Base-by-base conservation (phyloP, 2,888 invertebrate species). In the Melinaea menophilus region DNA sequence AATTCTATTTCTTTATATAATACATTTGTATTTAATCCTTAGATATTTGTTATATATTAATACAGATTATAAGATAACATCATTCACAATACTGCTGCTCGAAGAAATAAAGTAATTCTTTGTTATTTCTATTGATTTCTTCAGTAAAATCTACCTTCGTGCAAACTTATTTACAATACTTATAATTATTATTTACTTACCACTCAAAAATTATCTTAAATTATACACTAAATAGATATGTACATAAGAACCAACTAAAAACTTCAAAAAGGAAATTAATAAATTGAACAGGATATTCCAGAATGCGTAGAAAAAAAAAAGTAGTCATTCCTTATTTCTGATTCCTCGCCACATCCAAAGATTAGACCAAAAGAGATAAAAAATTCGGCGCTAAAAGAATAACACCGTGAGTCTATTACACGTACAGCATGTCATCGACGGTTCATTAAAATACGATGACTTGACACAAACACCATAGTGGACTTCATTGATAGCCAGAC, bases 381-480 rank as follows among this genome's bases (percentile, higher is more conserved):
- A 90, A 87, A 85, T 82, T 85, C 85, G 84, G 83, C 84, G 85
- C 85, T 86, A 87, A 89, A 89, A 88, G 88, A 88, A 89, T 86
- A 86, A 85, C 86, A 82, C 82, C 78, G 84, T 78, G 82, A 86
- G 87, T 90, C 90, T 87, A 89, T 90, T 89, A 90, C 86, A 82
- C 81, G 86, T 89, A 86, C 84, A 82, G 89, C 90, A 86, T 89
- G 90, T 90, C 90, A 90, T 90, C 90, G 88, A 83, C 80, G 85
- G 84, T 90, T 90, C 90, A 90, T 90, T 90, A 90, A 90, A 90
- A 90, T 84, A 76, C 88, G 88, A 90, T 90, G 90, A 90, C 90
- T 90, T 82, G 82, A 88, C 90, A 90, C 80, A 88, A 90, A 88
- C 82, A 86, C 78, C 77, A 85, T 84, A 87, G 85, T 88, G 87